Evolutionary conservation across 2,797 vertebrate genomes (phyloP).

Genomic region (Micropoecilia bifurca): DNA sequence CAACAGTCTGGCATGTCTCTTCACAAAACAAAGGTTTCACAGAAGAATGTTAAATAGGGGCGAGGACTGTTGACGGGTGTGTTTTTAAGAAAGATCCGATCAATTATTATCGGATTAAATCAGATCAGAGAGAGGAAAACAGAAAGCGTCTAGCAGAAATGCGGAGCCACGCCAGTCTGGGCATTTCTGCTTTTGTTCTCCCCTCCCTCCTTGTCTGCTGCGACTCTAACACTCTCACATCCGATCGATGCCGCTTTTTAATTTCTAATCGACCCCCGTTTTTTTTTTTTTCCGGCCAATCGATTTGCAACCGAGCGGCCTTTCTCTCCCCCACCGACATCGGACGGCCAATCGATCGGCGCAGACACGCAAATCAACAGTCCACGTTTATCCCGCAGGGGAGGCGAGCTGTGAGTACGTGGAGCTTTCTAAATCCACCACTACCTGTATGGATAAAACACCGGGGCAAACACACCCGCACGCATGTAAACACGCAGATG

Average conservation of each 20-base stretch:
- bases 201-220: constrained; percentile 52
- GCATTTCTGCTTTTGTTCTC: constrained; percentile 66
- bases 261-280: background rate
- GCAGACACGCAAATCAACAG: constrained; percentile 43
- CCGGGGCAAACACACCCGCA: constrained; percentile 26
- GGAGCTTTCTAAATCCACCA: constrained; percentile 52
- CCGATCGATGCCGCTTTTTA: constrained; percentile 45
- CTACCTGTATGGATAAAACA: constrained; percentile 39
- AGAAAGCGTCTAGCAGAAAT: constrained; percentile 40
- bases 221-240: constrained; percentile 30
- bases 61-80: background rate
- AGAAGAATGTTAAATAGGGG: background rate
- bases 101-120: background rate
- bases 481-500: background rate
- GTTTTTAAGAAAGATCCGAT: constrained; percentile 18
- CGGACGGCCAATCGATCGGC: constrained; percentile 17
- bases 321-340: constrained; percentile 11
- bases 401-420: constrained; percentile 65
- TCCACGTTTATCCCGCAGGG: constrained; percentile 59
- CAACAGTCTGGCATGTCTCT: constrained; percentile 70
- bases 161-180: constrained; percentile 72
- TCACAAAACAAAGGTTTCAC: constrained; percentile 61
- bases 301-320: background rate
- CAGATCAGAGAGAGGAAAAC: background rate
- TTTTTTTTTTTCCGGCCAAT: background rate